Evolutionary conservation across 2,797 vertebrate genomes (phyloP), one percentile per base, ranked within the genome.

Genomic region (Hafferia zeledoni): DNA sequence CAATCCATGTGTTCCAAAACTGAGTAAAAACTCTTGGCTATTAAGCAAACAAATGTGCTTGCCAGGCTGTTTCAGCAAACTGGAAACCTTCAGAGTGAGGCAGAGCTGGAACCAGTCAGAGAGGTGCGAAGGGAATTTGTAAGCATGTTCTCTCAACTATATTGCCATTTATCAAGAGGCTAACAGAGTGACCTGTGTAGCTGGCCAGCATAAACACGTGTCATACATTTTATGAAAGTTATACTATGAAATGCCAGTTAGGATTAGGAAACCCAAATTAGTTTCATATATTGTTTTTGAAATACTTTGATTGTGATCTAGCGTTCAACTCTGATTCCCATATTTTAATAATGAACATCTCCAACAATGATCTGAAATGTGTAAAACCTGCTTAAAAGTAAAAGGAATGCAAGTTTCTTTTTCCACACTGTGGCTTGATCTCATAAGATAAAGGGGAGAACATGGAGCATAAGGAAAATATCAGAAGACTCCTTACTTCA

Each of bases 51-150:
- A 72, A 81, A 55, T 33, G 13, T 50, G 77, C 41, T 91, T 81
- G 37, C 57, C 3, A 6, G 56, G 8, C 30, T 52, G 24, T 52
- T 95, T 77, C 52, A 87, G 78, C 64, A 89, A 89, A 93, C 77
- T 80, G 37, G 64, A 89, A 92, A 91, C 11, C 76, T 61, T 74
- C 5, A 1, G 44, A 79, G 28, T 15, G 22, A 81, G 63, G 53
- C 37, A 85, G 78, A 93, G 49, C 37, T 80, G 50, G 31, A 91
- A 85, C 19, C 41, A 81, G 44, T 43, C 72, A 91, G 56, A 80
- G 44, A 87, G 59, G 52, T 87, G 63, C 49, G 50, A 93, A 76
- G n/a, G 79, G 47, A 82, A 70, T 90, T 92, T 84, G 87, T 83
- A 89, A 93, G 85, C 18, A 18, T 50, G 30, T 67, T 50, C 60